These are phyloP conservation scores for Paralichthys olivaceus DNA, from an alignment of 2,113 vertebrate species.

Conservation along the genomic window DNA sequence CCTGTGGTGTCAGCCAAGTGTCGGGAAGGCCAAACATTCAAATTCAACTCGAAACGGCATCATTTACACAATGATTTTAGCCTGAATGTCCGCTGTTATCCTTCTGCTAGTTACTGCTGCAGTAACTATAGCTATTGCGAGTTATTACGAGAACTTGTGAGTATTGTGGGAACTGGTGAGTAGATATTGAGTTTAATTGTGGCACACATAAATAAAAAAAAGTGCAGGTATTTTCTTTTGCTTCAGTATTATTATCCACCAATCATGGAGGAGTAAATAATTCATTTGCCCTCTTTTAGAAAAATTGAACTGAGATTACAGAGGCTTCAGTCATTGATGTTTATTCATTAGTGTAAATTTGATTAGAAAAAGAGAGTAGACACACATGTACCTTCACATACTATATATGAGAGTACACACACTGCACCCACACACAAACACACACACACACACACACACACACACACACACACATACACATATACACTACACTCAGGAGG, in stretches of 20 bases:
- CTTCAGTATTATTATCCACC: background rate
- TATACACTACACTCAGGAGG: conserved; percentile 12
- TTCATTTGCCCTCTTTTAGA: background rate
- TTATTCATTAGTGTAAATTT: background rate
- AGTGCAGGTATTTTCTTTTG: background rate
- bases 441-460: background rate
- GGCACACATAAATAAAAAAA: too few species aligned
- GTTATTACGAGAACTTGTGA: too few species aligned
- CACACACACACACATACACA: background rate
- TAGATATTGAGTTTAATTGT: too few species aligned
- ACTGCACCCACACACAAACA: background rate
- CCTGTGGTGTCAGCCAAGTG: too few species aligned
- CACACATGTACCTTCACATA: background rate
- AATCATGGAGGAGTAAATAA: conserved; percentile 8
- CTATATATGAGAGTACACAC: background rate
- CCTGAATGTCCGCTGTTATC: too few species aligned
- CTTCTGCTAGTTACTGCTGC: too few species aligned
- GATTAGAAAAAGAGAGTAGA: background rate
- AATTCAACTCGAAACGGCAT: too few species aligned
- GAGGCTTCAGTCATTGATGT: background rate
- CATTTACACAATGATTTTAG: too few species aligned
- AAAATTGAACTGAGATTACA: conserved; percentile 19
- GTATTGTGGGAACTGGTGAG: too few species aligned
- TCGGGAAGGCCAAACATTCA: too few species aligned
- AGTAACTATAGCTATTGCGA: too few species aligned